Percentiles rank a stretch among this genome's conserved stretches.
phyloP scores from a whole-genome alignment of 2,113 vertebrate species.

The Lepisosteus osseus region DNA sequence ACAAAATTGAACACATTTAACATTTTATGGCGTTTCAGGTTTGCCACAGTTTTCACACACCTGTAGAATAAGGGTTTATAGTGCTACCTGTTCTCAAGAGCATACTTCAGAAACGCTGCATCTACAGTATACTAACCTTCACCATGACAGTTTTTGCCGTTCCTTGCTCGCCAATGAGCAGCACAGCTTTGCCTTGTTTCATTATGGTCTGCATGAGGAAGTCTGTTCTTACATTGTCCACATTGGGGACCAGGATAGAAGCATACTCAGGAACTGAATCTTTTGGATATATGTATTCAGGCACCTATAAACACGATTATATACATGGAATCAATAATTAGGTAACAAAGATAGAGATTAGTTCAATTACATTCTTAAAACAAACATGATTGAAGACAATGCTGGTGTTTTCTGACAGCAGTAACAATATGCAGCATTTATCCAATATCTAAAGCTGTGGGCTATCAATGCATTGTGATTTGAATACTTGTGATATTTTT shows the following conservation, averaged over 20 bases:
- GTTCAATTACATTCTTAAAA: background rate
- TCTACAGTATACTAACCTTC: constrained; percentile 53
- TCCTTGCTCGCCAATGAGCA: constrained; percentile 79
- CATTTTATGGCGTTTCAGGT: too few relatives aligned
- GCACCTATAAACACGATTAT: constrained; percentile 56
- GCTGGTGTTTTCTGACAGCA: background rate
- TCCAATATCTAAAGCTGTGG: too few relatives aligned
- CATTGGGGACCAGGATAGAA: constrained; percentile 79
- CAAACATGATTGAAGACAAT: background rate
- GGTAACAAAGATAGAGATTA: too few relatives aligned
- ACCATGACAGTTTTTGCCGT: constrained; percentile 83
- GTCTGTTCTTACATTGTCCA: constrained; percentile 75
- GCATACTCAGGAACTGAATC: constrained; percentile 73
- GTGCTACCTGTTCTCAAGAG: too few relatives aligned
- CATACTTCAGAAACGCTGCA: too few relatives aligned
- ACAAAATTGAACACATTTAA: too few relatives aligned
- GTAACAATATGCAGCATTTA: too few relatives aligned
- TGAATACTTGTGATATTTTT: too few relatives aligned
- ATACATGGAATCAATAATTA: background rate
- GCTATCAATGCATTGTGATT: too few relatives aligned
- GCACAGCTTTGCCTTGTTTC: constrained; percentile 75
- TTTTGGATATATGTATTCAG: constrained; percentile 72
- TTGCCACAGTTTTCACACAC: too few relatives aligned
- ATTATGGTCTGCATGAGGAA: constrained; percentile 73
- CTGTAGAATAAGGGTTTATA: too few relatives aligned